Evolutionary conservation across 2,888 invertebrate species (phyloP).

Genomic region (Apoda limacodes): DNA sequence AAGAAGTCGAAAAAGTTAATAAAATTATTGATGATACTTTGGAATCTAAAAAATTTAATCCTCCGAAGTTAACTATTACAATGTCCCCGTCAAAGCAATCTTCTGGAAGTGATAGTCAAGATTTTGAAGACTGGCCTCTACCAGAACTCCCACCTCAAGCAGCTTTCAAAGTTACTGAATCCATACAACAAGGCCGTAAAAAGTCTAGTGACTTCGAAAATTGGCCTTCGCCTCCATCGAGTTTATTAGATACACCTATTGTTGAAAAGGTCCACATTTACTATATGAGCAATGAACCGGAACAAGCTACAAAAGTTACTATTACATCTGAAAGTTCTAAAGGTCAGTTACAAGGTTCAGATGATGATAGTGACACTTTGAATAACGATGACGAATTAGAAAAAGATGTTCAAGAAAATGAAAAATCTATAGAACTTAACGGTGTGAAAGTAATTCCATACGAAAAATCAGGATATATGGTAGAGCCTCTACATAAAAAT

Average conservation of each 20-base stretch:
- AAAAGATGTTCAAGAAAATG: conserved; percentile 63
- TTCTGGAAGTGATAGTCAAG: conserved; percentile 74
- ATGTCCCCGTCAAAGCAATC: conserved; percentile 36
- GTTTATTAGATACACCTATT: conserved; percentile 76
- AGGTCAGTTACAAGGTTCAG: conserved; percentile 74
- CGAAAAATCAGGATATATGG: conserved; percentile 63
- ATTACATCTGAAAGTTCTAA: conserved; percentile 75
- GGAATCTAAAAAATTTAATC: conserved; percentile 30
- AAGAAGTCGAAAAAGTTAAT: conserved; percentile 46
- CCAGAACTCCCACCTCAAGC: conserved; percentile 77
- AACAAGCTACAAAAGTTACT: conserved; percentile 81
- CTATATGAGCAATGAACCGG: conserved; percentile 80
- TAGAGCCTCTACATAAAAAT: conserved; percentile 55
- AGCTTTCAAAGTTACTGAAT: conserved; percentile 31
- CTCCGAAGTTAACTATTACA: conserved; percentile 34
- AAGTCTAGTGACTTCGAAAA: conserved; percentile 79
- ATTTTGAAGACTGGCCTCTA: conserved; percentile 81
- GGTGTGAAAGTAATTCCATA: conserved; percentile 53
- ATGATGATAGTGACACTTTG: conserved; percentile 76
- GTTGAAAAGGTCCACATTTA: conserved; percentile 84
- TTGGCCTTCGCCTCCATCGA: conserved; percentile 85
- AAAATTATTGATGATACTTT: conserved; percentile 31
- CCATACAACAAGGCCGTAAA: conserved; percentile 38
- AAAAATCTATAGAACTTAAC: conserved; percentile 39
- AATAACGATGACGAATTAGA: conserved; percentile 73